These are phyloP conservation scores for Griposia aprilina DNA, from an alignment of 2,888 invertebrate genomes.

Conservation along the genomic window DNA sequence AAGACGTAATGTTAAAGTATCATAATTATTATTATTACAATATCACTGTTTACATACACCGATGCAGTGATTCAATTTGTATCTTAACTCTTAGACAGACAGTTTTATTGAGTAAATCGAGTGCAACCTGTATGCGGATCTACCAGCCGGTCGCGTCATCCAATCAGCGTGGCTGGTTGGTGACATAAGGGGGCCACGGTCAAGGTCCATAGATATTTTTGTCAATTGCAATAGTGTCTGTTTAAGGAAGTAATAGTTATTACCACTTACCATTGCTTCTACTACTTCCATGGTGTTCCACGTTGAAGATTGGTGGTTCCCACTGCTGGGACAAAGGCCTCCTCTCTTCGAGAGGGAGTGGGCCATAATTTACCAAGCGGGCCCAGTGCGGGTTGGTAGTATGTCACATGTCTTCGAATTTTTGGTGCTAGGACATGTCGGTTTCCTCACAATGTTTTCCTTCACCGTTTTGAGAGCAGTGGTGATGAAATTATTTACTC, in stretches of 20 bases:
- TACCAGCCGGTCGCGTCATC: constrained; percentile 26
- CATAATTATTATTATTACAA: background rate
- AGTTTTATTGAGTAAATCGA: constrained; percentile 3
- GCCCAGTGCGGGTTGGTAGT: too few relatives aligned
- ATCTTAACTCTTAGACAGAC: constrained; percentile 6
- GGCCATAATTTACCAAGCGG: too few relatives aligned
- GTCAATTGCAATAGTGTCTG: constrained; percentile 27
- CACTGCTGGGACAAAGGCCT: too few relatives aligned
- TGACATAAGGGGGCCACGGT: constrained; percentile 54
- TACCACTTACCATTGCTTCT: background rate
- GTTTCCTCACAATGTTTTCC: too few relatives aligned
- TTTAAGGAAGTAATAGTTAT: background rate
- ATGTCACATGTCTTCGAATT: too few relatives aligned
- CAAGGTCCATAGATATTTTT: constrained; percentile 41
- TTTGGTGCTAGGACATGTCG: too few relatives aligned
- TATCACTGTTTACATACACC: constrained; percentile 3
- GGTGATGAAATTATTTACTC: too few relatives aligned
- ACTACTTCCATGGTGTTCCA: too few relatives aligned
- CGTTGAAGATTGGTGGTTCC: too few relatives aligned
- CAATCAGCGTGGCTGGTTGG: constrained; percentile 33
- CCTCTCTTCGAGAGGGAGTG: too few relatives aligned
- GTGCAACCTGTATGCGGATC: constrained; percentile 41
- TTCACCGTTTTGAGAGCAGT: too few relatives aligned
- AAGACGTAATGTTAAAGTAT: background rate
- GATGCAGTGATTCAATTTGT: constrained; percentile 8